Conservation (phyloP, 2,113 vertebrate species). For the Lipophrys pholis region DNA sequence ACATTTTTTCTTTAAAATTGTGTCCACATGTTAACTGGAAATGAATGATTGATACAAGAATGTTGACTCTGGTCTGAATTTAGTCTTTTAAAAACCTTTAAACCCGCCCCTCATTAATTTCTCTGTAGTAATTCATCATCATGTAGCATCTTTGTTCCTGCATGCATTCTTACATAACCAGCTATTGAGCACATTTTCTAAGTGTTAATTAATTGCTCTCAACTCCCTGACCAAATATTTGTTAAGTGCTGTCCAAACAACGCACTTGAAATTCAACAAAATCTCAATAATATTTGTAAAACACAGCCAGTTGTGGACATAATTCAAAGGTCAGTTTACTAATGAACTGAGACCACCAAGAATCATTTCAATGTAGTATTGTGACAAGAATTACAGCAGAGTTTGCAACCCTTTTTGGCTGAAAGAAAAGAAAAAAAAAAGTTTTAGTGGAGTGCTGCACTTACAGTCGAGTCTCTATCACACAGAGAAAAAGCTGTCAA, state of each 20-base stretch:
- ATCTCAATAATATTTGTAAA: conserved; percentile 16
- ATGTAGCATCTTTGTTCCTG: too few relatives aligned
- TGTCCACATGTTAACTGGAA: too few relatives aligned
- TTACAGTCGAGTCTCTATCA: neutral
- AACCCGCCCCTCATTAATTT: too few relatives aligned
- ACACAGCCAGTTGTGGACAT: conserved; percentile 2
- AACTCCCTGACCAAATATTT: neutral
- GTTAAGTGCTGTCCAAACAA: conserved; percentile 6
- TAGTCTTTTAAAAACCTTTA: too few relatives aligned
- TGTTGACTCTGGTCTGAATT: too few relatives aligned
- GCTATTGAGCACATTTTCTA: too few relatives aligned
- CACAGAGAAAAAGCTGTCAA: neutral
- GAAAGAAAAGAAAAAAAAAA: too few relatives aligned
- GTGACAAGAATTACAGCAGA: neutral
- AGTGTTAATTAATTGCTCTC: neutral
- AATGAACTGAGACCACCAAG: neutral
- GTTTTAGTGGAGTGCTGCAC: neutral
- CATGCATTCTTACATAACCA: too few relatives aligned
- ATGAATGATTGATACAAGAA: too few relatives aligned
- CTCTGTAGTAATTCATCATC: too few relatives aligned
- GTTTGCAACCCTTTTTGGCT: neutral
- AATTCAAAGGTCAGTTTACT: neutral
- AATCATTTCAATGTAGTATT: neutral
- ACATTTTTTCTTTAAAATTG: too few relatives aligned
- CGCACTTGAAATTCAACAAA: conserved; percentile 13